A percentile compares a stretch with the other conserved stretches of the same genome.
phyloP scores from a whole-genome alignment of 2,797 vertebrate genomes.

The Rhinichthys osculus region DNA sequence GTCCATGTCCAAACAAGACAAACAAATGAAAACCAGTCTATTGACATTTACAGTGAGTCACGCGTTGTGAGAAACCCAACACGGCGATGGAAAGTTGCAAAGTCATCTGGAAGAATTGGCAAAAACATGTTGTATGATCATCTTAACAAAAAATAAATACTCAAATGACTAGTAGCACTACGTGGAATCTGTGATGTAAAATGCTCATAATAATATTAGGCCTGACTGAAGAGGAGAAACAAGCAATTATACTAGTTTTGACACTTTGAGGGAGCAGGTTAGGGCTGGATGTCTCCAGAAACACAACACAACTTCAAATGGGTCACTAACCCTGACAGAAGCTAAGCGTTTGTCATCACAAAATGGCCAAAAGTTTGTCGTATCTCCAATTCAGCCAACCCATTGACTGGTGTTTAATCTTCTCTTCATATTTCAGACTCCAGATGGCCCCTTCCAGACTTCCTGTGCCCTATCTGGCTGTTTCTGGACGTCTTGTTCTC shows the following conservation, averaged over 20 bases:
- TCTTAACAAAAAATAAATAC: background rate
- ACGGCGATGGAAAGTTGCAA: background rate
- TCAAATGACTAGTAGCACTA: background rate
- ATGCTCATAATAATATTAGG: background rate
- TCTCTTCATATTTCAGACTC: conserved; percentile 82
- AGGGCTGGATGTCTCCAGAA: background rate
- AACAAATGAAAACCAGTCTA: background rate
- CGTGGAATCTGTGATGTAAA: background rate
- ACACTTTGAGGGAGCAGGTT: background rate
- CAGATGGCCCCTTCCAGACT: conserved; percentile 90
- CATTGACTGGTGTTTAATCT: conserved; percentile 5
- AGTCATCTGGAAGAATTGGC: background rate
- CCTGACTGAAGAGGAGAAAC: background rate
- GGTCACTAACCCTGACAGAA: too few relatives aligned
- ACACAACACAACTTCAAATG: background rate
- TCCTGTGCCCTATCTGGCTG: conserved; percentile 94
- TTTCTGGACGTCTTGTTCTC: conserved; percentile 98
- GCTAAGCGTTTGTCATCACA: background rate
- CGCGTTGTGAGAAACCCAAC: background rate
- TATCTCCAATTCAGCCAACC: background rate
- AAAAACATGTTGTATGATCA: background rate
- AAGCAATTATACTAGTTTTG: background rate
- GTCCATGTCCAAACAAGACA: conserved; percentile 3
- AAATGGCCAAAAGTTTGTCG: background rate
- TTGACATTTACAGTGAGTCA: background rate